Conservation (phyloP, 2,113 vertebrate species). For the Grammomys dolichurus region DNA sequence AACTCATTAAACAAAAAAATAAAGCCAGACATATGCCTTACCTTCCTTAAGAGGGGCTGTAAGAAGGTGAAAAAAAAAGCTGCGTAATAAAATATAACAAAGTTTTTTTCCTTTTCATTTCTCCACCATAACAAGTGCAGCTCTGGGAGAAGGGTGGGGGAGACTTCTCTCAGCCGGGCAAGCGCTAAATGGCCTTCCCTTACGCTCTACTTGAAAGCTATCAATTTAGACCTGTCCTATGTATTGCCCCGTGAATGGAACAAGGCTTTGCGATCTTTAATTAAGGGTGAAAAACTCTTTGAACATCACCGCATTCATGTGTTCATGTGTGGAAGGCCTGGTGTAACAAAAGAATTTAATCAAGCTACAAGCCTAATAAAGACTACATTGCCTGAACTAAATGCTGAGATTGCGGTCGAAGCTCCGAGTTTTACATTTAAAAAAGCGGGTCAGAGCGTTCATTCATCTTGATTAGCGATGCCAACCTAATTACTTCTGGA, state of each 20-base stretch:
- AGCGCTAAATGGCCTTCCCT: conserved; percentile 82
- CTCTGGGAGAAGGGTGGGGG: conserved; percentile 71
- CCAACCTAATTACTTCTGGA: conserved; percentile 99
- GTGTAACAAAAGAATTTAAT: conserved; percentile 93
- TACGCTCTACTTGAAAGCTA: conserved; percentile 89
- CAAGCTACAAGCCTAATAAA: conserved; percentile 91
- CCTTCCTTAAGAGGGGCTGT: conserved; percentile 68
- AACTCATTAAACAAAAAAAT: conserved; percentile 64
- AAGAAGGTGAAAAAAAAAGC: conserved; percentile 60
- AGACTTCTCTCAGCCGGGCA: conserved; percentile 79
- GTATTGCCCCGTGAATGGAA: conserved; percentile 87
- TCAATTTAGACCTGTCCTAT: conserved; percentile 89
- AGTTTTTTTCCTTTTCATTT: conserved; percentile 82
- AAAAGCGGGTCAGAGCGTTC: conserved; percentile 91
- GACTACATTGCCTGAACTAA: conserved; percentile 90
- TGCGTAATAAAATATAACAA: conserved; percentile 83
- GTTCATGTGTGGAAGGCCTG: conserved; percentile 88
- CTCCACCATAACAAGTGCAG: conserved; percentile 71
- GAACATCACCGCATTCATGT: conserved; percentile 91
- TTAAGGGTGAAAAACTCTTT: conserved; percentile 92
- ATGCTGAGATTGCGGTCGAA: conserved; percentile 89
- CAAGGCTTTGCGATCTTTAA: conserved; percentile 90
- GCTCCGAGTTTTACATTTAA: conserved; percentile 91
- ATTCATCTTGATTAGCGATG: conserved; percentile 96
- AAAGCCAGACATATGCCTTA: conserved; percentile 13